Percentiles rank a stretch among this genome's conserved stretches.
These are phyloP conservation scores for Sthenelais limicola DNA, from an alignment of 2,888 invertebrate genomes.

Conservation along the genomic window DNA sequence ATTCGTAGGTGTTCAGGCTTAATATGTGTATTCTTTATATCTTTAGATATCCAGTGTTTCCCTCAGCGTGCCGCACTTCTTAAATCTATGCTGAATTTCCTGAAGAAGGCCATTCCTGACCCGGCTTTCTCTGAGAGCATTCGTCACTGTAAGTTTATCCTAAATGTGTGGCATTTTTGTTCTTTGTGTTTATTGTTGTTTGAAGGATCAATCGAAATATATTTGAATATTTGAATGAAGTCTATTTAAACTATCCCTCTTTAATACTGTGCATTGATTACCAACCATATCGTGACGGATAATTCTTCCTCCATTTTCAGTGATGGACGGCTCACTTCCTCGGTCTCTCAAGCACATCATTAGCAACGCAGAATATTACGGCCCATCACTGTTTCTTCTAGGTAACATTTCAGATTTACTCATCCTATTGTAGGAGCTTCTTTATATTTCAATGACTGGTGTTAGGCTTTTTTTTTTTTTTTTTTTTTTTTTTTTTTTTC, in stretches of 20 bases:
- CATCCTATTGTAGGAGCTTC: neutral
- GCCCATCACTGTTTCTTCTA: slow-evolving; percentile 85
- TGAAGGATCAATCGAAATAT: no score
- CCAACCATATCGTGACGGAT: no score
- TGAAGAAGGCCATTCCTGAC: slow-evolving; percentile 86
- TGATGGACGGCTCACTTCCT: slow-evolving; percentile 89
- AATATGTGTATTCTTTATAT: neutral
- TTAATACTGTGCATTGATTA: no score
- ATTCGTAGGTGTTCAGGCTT: neutral
- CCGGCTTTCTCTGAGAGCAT: slow-evolving; percentile 85
- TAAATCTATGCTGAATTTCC: slow-evolving; percentile 90
- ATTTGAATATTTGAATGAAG: no score
- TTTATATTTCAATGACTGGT: neutral
- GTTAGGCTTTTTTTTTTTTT: neutral
- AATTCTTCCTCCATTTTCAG: slow-evolving; percentile 68
- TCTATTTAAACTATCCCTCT: no score
- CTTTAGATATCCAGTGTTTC: slow-evolving; percentile 76
- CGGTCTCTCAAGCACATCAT: slow-evolving; percentile 85
- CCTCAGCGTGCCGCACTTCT: slow-evolving; percentile 88
- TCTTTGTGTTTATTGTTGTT: no score
- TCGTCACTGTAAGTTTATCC: slow-evolving; percentile 77
- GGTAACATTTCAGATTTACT: slow-evolving; percentile 74
- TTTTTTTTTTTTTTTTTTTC: neutral
- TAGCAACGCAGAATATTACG: slow-evolving; percentile 91
- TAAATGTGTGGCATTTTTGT: no score